Conservation (phyloP, 1,140 invertebrate species). For the Bombus waltoni region DNA sequence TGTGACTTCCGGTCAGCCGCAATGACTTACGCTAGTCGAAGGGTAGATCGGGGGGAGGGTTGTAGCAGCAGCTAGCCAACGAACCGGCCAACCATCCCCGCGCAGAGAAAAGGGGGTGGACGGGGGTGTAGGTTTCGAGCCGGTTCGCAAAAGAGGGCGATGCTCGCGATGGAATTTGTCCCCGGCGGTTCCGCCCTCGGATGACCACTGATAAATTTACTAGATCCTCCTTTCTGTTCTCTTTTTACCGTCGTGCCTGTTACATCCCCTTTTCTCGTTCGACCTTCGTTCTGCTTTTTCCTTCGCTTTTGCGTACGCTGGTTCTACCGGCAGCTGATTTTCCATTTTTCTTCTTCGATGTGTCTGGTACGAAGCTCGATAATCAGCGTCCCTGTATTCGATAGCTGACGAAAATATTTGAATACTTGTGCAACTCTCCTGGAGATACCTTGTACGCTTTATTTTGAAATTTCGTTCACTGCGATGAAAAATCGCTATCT, state of each 20-base stretch:
- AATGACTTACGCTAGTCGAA: slow-evolving; percentile 76
- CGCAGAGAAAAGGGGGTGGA: background rate
- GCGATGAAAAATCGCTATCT: no score
- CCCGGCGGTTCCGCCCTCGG: slow-evolving; percentile 72
- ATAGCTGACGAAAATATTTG: no score
- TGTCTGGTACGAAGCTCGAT: no score
- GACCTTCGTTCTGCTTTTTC: background rate
- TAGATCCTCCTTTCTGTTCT: slow-evolving; percentile 60
- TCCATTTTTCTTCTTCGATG: background rate
- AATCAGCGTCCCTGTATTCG: no score
- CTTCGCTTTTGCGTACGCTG: background rate
- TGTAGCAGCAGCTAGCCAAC: slow-evolving; percentile 46
- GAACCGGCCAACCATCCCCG: slow-evolving; percentile 29
- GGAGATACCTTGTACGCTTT: no score
- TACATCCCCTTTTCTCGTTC: background rate
- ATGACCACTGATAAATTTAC: slow-evolving; percentile 79
- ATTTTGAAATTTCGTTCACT: no score
- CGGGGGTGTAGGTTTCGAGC: slow-evolving; percentile 50
- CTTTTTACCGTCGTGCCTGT: slow-evolving; percentile 30
- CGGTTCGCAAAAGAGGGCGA: slow-evolving; percentile 71
- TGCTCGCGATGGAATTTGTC: slow-evolving; percentile 77
- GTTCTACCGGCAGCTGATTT: no score
- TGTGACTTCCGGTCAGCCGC: slow-evolving; percentile 79
- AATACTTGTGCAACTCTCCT: no score
- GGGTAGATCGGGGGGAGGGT: slow-evolving; percentile 22